Conservation (phyloP, 1,140 invertebrate genomes). For the Orchesella cincta region DNA sequence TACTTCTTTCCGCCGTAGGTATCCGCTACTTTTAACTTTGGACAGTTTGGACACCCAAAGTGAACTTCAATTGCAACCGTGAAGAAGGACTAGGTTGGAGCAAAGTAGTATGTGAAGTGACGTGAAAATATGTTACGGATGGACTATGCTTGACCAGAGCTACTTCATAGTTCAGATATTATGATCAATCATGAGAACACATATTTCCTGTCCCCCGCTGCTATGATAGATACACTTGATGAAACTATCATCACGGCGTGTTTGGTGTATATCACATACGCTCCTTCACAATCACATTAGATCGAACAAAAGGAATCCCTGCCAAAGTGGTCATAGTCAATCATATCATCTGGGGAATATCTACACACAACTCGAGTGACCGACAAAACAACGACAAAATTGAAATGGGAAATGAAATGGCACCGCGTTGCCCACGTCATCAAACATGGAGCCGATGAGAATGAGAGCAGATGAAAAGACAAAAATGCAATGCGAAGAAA, state of each 20-base stretch:
- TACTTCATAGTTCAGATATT: slow-evolving; percentile 1
- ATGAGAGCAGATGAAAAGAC: no score
- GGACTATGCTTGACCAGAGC: slow-evolving; percentile 1
- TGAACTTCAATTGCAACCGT: neutral
- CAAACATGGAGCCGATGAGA: no score
- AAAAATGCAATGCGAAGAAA: no score
- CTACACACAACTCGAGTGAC: neutral
- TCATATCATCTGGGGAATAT: slow-evolving; percentile 19
- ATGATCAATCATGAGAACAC: slow-evolving; percentile 7
- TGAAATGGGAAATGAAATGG: slow-evolving; percentile 19
- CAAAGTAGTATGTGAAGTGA: no score
- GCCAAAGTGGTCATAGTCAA: neutral
- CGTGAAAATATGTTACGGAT: slow-evolving; percentile 20
- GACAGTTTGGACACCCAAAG: neutral
- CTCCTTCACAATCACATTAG: neutral
- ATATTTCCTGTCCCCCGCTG: neutral
- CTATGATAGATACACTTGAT: slow-evolving; percentile 3
- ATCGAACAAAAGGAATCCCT: neutral
- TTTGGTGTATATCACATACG: no score
- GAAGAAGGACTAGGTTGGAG: no score
- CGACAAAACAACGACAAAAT: slow-evolving; percentile 12
- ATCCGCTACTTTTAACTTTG: slow-evolving; percentile 17
- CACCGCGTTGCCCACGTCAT: neutral
- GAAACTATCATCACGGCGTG: neutral
- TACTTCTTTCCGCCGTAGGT: neutral